phyloP scores from a whole-genome alignment of 2,797 vertebrate genomes.

The Phyllotis vaccarum region DNA sequence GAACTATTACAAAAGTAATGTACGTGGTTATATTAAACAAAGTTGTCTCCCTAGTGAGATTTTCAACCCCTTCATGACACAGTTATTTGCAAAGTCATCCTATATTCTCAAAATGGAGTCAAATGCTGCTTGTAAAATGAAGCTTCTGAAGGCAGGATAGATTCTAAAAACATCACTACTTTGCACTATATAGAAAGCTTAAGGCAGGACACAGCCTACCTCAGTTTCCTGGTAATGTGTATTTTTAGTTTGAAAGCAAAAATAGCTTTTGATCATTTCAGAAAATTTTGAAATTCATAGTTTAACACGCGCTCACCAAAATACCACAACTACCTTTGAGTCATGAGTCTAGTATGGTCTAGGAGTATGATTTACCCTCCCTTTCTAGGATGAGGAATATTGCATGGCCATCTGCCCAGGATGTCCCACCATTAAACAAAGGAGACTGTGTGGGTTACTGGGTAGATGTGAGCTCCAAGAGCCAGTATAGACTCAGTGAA shows the following conservation, averaged over 20 bases:
- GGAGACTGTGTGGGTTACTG: background rate
- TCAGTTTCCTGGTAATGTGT: background rate
- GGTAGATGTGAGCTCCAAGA: background rate
- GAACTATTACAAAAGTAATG: conserved; percentile 15
- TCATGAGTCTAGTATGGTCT: conserved; percentile 43
- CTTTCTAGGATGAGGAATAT: background rate
- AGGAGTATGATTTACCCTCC: background rate
- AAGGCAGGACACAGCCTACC: background rate
- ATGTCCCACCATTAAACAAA: background rate
- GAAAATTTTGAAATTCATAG: conserved; percentile 57
- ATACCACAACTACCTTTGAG: conserved; percentile 17
- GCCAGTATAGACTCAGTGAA: background rate
- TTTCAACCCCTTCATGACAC: conserved; percentile 54
- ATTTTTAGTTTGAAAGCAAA: conserved; percentile 52
- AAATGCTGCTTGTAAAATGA: background rate
- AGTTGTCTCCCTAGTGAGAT: conserved; percentile 22
- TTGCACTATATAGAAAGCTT: background rate
- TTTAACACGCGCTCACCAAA: conserved; percentile 15
- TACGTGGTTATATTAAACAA: conserved; percentile 51
- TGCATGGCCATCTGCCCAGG: background rate
- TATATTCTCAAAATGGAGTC: background rate
- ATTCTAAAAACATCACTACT: background rate
- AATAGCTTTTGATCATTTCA: conserved; percentile 51
- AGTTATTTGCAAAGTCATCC: background rate
- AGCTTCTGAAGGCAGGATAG: background rate